Evolutionary conservation across 2,113 vertebrate species (phyloP).

Genomic region (Chelonoidis abingdonii): DNA sequence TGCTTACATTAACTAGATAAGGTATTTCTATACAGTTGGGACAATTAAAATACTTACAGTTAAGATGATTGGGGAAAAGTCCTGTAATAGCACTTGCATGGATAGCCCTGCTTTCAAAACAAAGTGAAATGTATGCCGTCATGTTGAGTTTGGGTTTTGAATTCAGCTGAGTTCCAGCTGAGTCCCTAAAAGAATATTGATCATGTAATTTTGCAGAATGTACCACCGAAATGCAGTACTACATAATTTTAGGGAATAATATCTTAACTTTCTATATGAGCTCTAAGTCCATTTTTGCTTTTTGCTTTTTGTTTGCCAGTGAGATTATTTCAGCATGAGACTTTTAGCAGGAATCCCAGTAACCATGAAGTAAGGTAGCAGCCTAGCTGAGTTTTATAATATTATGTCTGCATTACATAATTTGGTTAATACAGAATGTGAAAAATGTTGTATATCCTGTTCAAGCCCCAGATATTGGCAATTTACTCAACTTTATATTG

Average conservation of each 20-base stretch:
- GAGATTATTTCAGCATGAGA: neutral
- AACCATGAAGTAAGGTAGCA: neutral
- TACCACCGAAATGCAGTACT: neutral
- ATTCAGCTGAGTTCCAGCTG: neutral
- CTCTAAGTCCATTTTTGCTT: neutral
- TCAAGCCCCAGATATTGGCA: neutral
- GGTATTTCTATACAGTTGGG: neutral
- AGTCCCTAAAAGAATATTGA: neutral
- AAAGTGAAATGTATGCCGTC: neutral
- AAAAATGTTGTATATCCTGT: slow-evolving; percentile 8
- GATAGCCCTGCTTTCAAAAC: neutral
- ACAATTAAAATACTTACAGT: neutral
- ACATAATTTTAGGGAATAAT: fast-evolving
- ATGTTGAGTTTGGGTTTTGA: neutral
- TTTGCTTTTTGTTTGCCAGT: neutral
- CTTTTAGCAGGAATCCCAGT: neutral
- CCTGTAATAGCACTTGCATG: neutral
- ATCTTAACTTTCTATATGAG: neutral
- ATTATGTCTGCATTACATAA: neutral
- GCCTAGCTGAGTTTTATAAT: neutral
- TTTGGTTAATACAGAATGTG: neutral
- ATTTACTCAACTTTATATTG: neutral
- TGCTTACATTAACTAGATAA: neutral
- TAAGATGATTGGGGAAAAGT: neutral
- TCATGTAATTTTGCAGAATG: neutral